Conservation (phyloP, 2,888 invertebrate genomes). For the Sepioteuthis lessoniana region DNA sequence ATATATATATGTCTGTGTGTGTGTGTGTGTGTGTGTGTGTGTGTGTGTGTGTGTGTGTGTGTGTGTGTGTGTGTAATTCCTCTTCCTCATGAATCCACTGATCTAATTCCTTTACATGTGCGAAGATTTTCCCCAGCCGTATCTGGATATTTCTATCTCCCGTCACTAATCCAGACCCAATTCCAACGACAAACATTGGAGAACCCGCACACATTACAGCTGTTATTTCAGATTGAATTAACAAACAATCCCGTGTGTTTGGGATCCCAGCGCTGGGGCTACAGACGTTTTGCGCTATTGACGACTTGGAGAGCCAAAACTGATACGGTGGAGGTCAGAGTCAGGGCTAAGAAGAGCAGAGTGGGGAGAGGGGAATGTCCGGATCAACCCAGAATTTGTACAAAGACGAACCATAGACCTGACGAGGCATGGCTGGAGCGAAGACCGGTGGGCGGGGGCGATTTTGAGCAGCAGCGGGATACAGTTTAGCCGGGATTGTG, state of each 20-base stretch:
- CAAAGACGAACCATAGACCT: background rate
- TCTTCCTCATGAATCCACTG: background rate
- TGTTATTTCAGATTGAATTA: constrained; percentile 33
- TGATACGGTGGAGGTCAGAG: background rate
- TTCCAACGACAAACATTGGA: background rate
- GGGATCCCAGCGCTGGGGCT: background rate
- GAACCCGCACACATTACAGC: background rate
- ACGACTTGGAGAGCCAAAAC: background rate
- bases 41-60: no score
- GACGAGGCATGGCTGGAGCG: background rate
- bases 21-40: no score
- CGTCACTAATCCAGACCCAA: background rate
- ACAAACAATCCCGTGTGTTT: constrained; percentile 11
- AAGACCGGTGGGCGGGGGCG: no score
- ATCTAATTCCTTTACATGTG: background rate
- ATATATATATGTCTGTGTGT: no score
- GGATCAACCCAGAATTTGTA: background rate
- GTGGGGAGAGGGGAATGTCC: background rate
- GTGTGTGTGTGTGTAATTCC: no score
- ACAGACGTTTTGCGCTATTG: background rate
- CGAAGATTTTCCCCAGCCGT: background rate
- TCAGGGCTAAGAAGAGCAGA: background rate
- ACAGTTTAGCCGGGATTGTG: background rate
- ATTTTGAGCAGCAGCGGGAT: background rate
- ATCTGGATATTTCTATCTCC: background rate